Conservation (phyloP, 2,888 invertebrate genomes). For the Cyclophora punctaria region DNA sequence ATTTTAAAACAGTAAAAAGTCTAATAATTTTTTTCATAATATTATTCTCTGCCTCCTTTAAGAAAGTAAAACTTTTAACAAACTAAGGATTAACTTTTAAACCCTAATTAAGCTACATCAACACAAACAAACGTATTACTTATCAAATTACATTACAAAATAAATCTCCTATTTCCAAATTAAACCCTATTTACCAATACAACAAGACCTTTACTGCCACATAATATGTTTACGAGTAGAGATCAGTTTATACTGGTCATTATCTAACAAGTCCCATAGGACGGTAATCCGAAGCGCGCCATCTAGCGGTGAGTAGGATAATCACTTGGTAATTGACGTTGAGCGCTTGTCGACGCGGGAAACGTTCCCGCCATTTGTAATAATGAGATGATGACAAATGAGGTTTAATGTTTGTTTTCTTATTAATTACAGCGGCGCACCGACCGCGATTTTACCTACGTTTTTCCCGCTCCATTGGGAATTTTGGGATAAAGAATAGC, state of each 20-base stretch:
- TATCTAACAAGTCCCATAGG: conserved; percentile 38
- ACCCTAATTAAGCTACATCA: too few relatives aligned
- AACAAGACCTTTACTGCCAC: background rate
- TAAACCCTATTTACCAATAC: conserved; percentile 7
- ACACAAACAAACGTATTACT: too few relatives aligned
- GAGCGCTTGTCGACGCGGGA: conserved; percentile 37
- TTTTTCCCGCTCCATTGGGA: too few relatives aligned
- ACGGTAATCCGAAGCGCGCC: conserved; percentile 50
- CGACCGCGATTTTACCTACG: too few relatives aligned
- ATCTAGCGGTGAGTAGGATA: conserved; percentile 55
- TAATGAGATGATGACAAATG: background rate
- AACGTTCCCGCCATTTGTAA: conserved; percentile 25
- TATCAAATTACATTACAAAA: too few relatives aligned
- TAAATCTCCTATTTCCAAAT: background rate
- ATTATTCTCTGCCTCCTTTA: too few relatives aligned
- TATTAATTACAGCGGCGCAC: background rate
- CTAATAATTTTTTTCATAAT: too few relatives aligned
- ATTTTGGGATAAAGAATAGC: background rate
- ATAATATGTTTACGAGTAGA: background rate
- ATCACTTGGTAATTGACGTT: conserved; percentile 57
- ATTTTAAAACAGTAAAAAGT: too few relatives aligned
- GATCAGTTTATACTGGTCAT: too few relatives aligned
- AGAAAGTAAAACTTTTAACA: too few relatives aligned
- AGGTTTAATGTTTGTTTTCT: background rate
- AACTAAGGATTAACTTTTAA: too few relatives aligned